These are phyloP conservation scores for Ardeotis arabs DNA, from an alignment of 2,113 vertebrate genomes.

Conservation along the genomic window DNA sequence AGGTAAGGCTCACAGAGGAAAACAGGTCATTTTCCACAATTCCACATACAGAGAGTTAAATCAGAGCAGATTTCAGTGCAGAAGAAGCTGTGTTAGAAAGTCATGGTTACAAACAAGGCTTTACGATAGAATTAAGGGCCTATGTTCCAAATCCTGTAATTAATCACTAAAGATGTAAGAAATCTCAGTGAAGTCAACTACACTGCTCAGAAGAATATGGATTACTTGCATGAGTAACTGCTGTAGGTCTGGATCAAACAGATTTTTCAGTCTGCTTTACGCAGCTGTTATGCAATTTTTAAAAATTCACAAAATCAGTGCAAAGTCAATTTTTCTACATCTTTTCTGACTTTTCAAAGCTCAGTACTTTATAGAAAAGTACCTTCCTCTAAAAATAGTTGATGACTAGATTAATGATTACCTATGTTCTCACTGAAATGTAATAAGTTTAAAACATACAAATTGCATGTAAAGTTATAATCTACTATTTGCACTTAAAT, in stretches of 20 bases:
- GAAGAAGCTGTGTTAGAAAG: background rate
- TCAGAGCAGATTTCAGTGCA: background rate
- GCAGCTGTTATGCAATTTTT: background rate
- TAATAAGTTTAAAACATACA: background rate
- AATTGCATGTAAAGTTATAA: conserved; percentile 60
- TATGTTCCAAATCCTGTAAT: background rate
- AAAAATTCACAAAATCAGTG: background rate
- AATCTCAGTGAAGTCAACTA: background rate
- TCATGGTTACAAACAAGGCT: background rate
- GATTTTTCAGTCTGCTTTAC: background rate
- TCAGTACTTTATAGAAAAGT: conserved; percentile 16
- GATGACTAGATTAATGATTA: background rate
- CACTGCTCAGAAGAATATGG: background rate
- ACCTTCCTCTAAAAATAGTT: background rate
- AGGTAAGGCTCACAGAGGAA: background rate
- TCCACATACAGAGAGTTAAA: background rate
- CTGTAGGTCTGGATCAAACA: background rate
- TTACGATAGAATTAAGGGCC: background rate
- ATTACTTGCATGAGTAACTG: conserved; percentile 10
- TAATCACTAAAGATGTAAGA: background rate
- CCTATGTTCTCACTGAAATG: background rate
- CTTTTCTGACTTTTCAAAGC: background rate
- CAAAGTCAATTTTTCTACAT: background rate
- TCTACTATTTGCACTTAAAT: conserved; percentile 49
- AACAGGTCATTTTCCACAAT: background rate